Conservation (phyloP, 2,888 invertebrate genomes). For the Cantharis rufa region DNA sequence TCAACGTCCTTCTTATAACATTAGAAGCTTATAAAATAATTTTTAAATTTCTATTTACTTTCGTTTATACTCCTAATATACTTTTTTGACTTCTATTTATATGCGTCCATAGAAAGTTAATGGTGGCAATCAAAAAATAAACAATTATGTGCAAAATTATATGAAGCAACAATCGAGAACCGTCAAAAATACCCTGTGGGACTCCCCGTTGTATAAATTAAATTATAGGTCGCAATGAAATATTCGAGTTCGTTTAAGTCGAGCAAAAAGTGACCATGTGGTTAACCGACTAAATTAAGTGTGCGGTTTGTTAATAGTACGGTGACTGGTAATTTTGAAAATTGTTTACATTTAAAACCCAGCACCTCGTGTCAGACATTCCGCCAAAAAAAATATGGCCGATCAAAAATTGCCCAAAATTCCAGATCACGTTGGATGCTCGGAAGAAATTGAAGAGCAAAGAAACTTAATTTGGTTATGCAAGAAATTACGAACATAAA, state of each 20-base stretch:
- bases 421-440: background rate
- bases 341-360: no score
- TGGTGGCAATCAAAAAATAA: background rate
- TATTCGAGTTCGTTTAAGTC: background rate
- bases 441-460: background rate
- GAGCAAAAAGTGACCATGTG: background rate
- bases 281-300: background rate
- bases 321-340: background rate
- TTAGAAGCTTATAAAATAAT: background rate
- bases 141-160: background rate
- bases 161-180: background rate
- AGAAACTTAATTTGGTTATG: background rate
- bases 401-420: background rate
- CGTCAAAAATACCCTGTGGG: background rate
- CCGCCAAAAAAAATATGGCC: no score
- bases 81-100: background rate
- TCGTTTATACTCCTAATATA: background rate
- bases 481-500: background rate
- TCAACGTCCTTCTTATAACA: slow-evolving; percentile 1
- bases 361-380: no score
- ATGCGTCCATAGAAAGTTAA: background rate
- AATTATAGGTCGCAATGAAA: background rate
- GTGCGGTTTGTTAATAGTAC: background rate
- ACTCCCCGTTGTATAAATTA: background rate
- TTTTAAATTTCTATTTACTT: slow-evolving; percentile 5